Evolutionary conservation across 2,113 vertebrate species (phyloP).

Genomic region (Callorhinus ursinus): DNA sequence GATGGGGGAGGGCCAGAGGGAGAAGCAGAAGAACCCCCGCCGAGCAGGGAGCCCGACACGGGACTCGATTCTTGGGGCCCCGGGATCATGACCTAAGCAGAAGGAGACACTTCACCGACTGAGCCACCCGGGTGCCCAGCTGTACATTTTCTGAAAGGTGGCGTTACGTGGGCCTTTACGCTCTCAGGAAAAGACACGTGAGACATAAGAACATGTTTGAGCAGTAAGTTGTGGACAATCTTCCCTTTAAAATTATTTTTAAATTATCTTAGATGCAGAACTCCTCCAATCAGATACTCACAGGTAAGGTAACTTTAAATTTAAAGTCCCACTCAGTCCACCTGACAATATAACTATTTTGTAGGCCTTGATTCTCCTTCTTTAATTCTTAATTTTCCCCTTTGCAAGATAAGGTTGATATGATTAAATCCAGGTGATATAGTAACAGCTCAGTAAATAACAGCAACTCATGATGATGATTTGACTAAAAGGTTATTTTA

Average conservation of each 20-base stretch:
- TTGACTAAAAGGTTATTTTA: conserved; percentile 58
- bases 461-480: background rate
- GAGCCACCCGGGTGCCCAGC: background rate
- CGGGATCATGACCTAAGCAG: background rate
- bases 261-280: background rate
- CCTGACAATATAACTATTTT: background rate
- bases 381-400: background rate
- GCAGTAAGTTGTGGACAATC: background rate
- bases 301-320: background rate
- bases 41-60: background rate
- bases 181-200: background rate
- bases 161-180: background rate
- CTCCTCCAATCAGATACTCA: background rate
- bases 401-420: background rate
- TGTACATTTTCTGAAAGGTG: background rate
- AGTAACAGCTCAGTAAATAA: background rate
- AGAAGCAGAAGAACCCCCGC: background rate
- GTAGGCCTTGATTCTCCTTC: background rate
- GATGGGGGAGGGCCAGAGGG: background rate
- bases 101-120: background rate
- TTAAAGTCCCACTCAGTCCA: background rate
- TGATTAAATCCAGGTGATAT: background rate
- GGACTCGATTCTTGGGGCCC: background rate
- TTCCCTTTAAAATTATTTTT: background rate
- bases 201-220: background rate